phyloP scores from a whole-genome alignment of 2,113 vertebrate species.

The Poeciliopsis turrubarensis region DNA sequence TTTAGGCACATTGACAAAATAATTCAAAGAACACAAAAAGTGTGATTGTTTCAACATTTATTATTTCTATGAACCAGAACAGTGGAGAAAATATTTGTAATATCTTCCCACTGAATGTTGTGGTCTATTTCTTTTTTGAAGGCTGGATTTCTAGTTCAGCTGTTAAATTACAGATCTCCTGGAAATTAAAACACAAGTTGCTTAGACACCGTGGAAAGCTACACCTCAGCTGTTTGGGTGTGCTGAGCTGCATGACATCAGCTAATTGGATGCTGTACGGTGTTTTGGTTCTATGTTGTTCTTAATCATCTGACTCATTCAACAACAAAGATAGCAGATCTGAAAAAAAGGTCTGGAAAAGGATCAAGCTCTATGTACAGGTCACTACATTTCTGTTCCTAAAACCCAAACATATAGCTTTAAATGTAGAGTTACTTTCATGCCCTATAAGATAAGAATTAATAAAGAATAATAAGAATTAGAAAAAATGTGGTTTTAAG shows the following conservation, averaged over 20 bases:
- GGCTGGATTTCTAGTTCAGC: slow-evolving; percentile 17
- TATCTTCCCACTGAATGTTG: neutral
- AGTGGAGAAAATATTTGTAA: neutral
- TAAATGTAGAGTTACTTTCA: neutral
- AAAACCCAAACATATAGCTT: neutral
- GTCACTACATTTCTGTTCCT: neutral
- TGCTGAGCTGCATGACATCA: slow-evolving; percentile 64
- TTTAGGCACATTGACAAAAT: neutral
- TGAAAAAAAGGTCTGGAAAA: neutral
- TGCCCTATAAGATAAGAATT: neutral
- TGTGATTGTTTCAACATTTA: neutral
- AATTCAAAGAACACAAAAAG: neutral
- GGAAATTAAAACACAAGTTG: slow-evolving; percentile 22
- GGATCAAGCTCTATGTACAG: neutral
- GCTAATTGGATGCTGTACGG: slow-evolving; percentile 62
- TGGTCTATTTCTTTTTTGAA: neutral
- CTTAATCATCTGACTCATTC: slow-evolving; percentile 56
- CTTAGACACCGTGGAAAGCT: slow-evolving; percentile 29
- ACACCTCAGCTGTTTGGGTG: slow-evolving; percentile 46
- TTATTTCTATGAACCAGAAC: neutral
- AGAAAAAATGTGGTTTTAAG: neutral
- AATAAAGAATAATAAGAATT: no score
- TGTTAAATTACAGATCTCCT: slow-evolving; percentile 29
- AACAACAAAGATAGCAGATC: slow-evolving; percentile 17
- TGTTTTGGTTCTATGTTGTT: slow-evolving; percentile 56